Percentiles rank a stretch among this genome's conserved stretches.
Evolutionary conservation across 2,888 invertebrate genomes (phyloP).

Genomic region (Cephus spinipes): DNA sequence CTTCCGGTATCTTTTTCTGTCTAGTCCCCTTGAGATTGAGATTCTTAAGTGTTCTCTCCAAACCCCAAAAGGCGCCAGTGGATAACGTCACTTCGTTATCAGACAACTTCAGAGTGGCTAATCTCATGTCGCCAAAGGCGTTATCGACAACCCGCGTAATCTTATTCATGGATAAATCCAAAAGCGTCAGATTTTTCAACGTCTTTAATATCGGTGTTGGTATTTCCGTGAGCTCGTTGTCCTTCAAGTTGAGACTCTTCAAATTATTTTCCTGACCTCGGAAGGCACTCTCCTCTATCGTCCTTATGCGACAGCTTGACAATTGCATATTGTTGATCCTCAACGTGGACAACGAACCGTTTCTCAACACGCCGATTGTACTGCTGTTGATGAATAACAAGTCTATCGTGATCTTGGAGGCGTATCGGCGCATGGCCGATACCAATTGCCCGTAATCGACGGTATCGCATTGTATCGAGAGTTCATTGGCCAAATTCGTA

Average conservation of each 20-base stretch:
- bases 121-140: conserved; percentile 80
- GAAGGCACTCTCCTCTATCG: conserved; percentile 80
- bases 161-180: conserved; percentile 88
- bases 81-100: conserved; percentile 87
- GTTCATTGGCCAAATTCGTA: conserved; percentile 84
- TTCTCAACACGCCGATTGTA: conserved; percentile 76
- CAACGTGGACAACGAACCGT: conserved; percentile 77
- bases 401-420: conserved; percentile 76
- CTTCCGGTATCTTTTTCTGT: conserved; percentile 83
- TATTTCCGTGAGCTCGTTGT: conserved; percentile 83
- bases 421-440: conserved; percentile 78
- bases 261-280: conserved; percentile 84
- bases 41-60: conserved; percentile 87
- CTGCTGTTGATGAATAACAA: conserved; percentile 91
- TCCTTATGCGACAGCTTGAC: conserved; percentile 83
- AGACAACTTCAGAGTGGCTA: conserved; percentile 86
- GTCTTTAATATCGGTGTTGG: conserved; percentile 79
- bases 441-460: conserved; percentile 84
- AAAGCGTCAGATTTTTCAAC: conserved; percentile 78
- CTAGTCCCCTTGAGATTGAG: conserved; percentile 89
- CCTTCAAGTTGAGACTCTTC: conserved; percentile 87
- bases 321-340: conserved; percentile 86
- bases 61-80: conserved; percentile 78
- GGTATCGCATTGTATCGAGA: conserved; percentile 92
- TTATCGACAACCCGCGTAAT: conserved; percentile 79